phyloP scores from a whole-genome alignment of 2,113 vertebrate species.

The Mormyrus lacerda region DNA sequence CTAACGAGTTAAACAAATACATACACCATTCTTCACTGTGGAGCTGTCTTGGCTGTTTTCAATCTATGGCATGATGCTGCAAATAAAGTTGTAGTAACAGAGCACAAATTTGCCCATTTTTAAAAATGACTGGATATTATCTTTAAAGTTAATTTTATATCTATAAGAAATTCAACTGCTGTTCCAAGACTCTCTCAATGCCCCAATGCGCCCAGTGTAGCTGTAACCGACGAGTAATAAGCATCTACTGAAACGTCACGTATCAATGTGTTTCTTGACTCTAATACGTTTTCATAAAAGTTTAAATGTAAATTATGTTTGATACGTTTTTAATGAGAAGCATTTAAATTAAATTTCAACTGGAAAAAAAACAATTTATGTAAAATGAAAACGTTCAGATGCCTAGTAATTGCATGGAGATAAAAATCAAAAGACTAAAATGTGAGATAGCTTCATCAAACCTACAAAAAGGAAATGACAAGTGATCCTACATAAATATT shows the following conservation, averaged over 20 bases:
- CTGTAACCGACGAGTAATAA: neutral
- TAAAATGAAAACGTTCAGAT: neutral
- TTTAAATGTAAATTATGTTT: neutral
- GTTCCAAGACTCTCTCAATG: neutral
- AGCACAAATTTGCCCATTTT: neutral
- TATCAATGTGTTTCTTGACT: neutral
- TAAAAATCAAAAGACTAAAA: neutral
- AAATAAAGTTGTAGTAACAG: neutral
- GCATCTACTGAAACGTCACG: neutral
- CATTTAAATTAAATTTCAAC: neutral
- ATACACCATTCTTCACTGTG: too few species aligned
- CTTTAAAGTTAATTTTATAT: neutral
- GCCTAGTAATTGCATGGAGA: neutral
- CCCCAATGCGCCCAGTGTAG: neutral
- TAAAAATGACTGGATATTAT: neutral
- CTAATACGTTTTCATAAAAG: neutral
- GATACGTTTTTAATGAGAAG: neutral
- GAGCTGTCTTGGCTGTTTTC: neutral
- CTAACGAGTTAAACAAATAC: slow-evolving; percentile 2
- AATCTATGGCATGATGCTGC: neutral
- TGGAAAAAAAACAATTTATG: neutral
- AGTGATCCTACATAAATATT: neutral
- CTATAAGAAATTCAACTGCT: neutral
- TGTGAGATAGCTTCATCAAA: neutral
- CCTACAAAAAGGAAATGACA: neutral